Base-by-base conservation (phyloP, 2,888 invertebrate genomes). In the Copidosoma aretas region DNA sequence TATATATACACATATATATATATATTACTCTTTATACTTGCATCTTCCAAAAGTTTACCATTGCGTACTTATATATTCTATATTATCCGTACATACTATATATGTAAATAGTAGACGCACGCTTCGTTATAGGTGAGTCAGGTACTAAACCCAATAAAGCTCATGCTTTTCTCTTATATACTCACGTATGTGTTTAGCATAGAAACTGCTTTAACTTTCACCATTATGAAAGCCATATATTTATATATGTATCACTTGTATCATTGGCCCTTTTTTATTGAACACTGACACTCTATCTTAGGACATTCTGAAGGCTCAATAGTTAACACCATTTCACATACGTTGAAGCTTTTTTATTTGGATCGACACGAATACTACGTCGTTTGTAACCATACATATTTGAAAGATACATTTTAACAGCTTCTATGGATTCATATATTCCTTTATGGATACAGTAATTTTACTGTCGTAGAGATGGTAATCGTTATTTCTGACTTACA, bases 21-120 rank as follows among this genome's bases (percentile, higher is more conserved):
- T 46, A 46, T 12, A 46, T 46, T 46, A 46, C 43, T 46, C 43
- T 46, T 71, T 73, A 72, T 73, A 75, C 66, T 60, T 77, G 77
- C 76, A 76, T 77, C 77, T 72, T 76, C 54, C 73, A 63, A 76
- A 32, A 58, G 22, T 43, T 58, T 58, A 57, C 41, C 21, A 43
- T 58, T 43, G 22, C 58, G 58, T 58, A 43, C 52, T 32, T 53
- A 53, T 53, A 41, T 58, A 58, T 58, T 39, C 12, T 46, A 46
- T 46, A 46, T 46, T 43, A 58, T 58, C 41, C 43, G 58, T 58
- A 58, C 43, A 22, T 58, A 58, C 63, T 75, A 76, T 77, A 32
- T 32, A 79, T 80, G 78, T 80, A 79, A 79, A 81, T 79, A 81
- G 79, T 80, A 80, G 79, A 76, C 78, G 80, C 80, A 80, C 80